phyloP scores from a whole-genome alignment of 2,113 vertebrate genomes.

The Saccopteryx bilineata region DNA sequence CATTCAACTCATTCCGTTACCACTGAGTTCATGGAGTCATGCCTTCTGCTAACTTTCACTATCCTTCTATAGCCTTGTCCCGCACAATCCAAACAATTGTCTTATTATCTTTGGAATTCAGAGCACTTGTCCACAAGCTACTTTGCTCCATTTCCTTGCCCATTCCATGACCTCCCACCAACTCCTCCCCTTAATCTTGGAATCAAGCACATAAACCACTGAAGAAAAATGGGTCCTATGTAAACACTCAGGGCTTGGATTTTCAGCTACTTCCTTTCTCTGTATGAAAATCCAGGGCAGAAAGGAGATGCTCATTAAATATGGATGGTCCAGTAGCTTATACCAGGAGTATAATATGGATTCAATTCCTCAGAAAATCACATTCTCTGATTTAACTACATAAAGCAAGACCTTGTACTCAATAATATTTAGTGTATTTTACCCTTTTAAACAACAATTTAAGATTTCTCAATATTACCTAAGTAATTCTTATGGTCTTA shows the following conservation, averaged over 20 bases:
- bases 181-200: neutral
- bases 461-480: neutral
- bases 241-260: neutral
- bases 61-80: neutral
- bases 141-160: neutral
- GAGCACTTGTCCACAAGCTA: neutral
- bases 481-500: neutral
- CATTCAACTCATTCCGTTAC: neutral
- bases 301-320: neutral
- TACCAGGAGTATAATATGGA: neutral
- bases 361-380: neutral
- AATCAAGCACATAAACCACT: neutral
- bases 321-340: neutral
- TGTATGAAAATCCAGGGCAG: neutral
- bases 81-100: constrained; percentile 21
- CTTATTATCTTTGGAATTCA: constrained; percentile 11
- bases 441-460: constrained; percentile 5
- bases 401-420: constrained; percentile 4
- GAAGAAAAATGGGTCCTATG: neutral
- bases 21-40: neutral
- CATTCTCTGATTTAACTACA: neutral
- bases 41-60: neutral
- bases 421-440: constrained; percentile 36
- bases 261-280: constrained; percentile 7
- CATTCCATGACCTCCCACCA: neutral